These are phyloP conservation scores for Eupithecia abbreviata DNA, from an alignment of 2,888 invertebrate species.

Conservation along the genomic window DNA sequence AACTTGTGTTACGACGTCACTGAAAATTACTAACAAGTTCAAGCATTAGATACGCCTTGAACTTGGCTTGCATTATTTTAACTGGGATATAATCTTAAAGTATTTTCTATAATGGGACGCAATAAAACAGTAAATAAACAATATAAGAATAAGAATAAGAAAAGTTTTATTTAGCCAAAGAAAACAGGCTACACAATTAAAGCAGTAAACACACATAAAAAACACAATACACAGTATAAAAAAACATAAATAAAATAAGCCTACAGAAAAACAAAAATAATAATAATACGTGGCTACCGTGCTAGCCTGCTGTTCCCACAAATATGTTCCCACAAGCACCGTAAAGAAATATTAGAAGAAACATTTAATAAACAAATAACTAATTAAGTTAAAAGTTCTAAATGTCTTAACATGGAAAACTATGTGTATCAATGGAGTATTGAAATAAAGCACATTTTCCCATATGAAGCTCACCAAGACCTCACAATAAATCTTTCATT, in stretches of 20 bases:
- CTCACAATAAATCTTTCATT: neutral
- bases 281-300: too few relatives aligned
- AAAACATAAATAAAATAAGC: too few relatives aligned
- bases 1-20: conserved; percentile 1
- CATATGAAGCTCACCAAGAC: neutral
- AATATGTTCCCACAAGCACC: neutral
- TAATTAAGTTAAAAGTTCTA: neutral
- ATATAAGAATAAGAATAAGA: too few relatives aligned
- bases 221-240: too few relatives aligned
- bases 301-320: neutral
- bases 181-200: too few relatives aligned
- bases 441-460: neutral
- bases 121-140: neutral
- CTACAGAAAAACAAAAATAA: too few relatives aligned
- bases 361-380: neutral
- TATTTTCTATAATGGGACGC: neutral
- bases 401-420: neutral
- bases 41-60: neutral
- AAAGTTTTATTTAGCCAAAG: too few relatives aligned
- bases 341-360: neutral
- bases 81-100: neutral
- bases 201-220: too few relatives aligned
- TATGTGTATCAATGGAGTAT: neutral
- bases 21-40: neutral
- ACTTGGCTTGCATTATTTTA: neutral